A percentile compares a stretch with the other conserved stretches of the same genome.
Evolutionary conservation across 2,797 vertebrate genomes (phyloP).

Genomic region (Pristis pectinata): DNA sequence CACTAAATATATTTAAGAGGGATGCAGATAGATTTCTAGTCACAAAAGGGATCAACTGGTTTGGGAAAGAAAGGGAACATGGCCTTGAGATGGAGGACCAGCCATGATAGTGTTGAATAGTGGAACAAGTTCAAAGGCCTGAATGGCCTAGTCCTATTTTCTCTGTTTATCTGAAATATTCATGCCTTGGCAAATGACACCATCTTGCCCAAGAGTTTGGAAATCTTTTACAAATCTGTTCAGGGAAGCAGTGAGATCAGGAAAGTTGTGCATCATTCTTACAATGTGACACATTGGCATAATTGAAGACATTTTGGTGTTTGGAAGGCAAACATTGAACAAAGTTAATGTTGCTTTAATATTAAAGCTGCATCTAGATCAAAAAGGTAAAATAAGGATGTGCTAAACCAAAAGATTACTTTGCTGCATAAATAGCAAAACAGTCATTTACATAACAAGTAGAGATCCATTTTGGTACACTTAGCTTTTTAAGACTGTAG

Average conservation of each 20-base stretch:
- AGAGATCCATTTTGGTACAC: not conserved
- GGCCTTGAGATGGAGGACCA: too few relatives aligned
- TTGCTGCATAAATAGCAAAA: not conserved
- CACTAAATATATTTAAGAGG: too few relatives aligned
- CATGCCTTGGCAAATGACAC: not conserved
- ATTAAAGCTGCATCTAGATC: not conserved
- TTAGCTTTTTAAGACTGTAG: too few relatives aligned
- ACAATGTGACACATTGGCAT: not conserved
- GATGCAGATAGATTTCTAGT: too few relatives aligned
- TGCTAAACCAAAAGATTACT: not conserved
- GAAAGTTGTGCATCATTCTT: not conserved
- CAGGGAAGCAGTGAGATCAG: not conserved
- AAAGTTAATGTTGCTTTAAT: not conserved
- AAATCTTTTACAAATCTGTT: not conserved
- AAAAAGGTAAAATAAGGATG: not conserved
- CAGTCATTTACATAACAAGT: not conserved
- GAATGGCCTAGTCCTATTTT: too few relatives aligned
- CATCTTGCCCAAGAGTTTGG: not conserved
- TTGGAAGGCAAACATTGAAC: not conserved
- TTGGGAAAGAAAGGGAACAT: too few relatives aligned
- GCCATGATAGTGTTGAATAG: too few relatives aligned
- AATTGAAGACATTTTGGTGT: not conserved
- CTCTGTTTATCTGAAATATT: not conserved
- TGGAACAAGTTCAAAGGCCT: too few relatives aligned
- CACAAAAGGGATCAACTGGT: too few relatives aligned